Evolutionary conservation across 2,113 vertebrate species (phyloP).

Genomic region (Trinectes maculatus): DNA sequence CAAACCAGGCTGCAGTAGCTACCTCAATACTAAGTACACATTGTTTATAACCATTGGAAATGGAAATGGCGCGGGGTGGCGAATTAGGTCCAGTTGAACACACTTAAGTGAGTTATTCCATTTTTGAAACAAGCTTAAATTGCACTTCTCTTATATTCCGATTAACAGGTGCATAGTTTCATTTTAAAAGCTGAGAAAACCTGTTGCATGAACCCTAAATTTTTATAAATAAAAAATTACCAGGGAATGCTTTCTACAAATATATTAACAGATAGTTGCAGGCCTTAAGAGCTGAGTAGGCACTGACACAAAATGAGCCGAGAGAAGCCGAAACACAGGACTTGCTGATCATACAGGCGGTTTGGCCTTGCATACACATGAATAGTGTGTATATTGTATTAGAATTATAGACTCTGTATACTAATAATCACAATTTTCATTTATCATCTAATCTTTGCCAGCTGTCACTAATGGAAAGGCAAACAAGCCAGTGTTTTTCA

Average conservation of each 20-base stretch:
- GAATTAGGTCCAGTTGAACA: too few relatives aligned
- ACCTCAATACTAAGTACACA: slow-evolving; percentile 3
- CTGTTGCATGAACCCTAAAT: not conserved
- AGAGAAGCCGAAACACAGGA: not conserved
- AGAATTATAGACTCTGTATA: not conserved
- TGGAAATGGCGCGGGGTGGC: too few relatives aligned
- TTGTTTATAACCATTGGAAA: not conserved
- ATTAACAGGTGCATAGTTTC: not conserved
- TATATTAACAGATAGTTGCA: not conserved
- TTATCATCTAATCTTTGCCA: slow-evolving; percentile 52
- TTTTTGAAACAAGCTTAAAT: too few relatives aligned
- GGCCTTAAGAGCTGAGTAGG: not conserved
- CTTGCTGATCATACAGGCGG: not conserved
- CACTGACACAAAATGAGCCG: not conserved
- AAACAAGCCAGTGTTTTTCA: slow-evolving; percentile 46
- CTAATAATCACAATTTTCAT: slow-evolving; percentile 41
- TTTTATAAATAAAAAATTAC: not conserved
- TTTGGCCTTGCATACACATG: slow-evolving; percentile 4
- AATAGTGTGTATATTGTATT: slow-evolving; percentile 8
- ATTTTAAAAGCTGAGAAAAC: not conserved
- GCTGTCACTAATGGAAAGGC: slow-evolving; percentile 62
- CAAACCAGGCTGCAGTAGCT: not conserved
- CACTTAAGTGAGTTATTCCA: too few relatives aligned
- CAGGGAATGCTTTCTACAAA: not conserved
- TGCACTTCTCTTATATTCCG: too few relatives aligned